A percentile compares a stretch with the other conserved stretches of the same genome.
Evolutionary conservation across 2,113 vertebrate species (phyloP).

Genomic region (Epinephelus fuscoguttatus): DNA sequence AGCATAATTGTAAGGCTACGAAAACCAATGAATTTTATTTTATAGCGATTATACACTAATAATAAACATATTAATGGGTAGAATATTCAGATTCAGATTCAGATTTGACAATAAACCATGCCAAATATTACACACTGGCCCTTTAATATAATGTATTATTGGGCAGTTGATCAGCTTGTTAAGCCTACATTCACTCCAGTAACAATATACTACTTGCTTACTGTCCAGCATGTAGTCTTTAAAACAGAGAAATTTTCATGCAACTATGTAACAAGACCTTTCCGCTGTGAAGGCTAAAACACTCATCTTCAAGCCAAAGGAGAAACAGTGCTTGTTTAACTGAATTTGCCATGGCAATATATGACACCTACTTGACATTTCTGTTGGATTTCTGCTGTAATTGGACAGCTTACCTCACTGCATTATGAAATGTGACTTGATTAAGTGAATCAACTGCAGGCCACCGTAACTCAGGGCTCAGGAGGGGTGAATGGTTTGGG

Average conservation of each 20-base stretch:
- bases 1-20: no score
- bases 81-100: no score
- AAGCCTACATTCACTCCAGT: not conserved
- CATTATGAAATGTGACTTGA: slow-evolving; percentile 22
- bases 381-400: slow-evolving; percentile 25
- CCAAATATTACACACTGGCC: no score
- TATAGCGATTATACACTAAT: no score
- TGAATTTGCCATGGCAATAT: slow-evolving; percentile 8
- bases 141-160: not conserved
- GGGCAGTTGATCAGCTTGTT: not conserved
- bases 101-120: no score
- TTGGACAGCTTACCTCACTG: slow-evolving; percentile 24
- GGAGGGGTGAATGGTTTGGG: not conserved
- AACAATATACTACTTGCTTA: not conserved
- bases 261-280: not conserved
- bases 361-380: slow-evolving; percentile 36
- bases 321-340: slow-evolving; percentile 2
- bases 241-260: not conserved
- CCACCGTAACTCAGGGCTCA: not conserved
- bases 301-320: not conserved
- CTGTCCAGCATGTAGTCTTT: not conserved
- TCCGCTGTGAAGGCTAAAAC: not conserved
- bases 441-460: slow-evolving; percentile 29
- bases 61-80: no score
- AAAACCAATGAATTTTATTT: no score